Evolutionary conservation across 2,888 invertebrate genomes (phyloP), one percentile per base, ranked within the genome.

Genomic region (Oxytorus armatus): DNA sequence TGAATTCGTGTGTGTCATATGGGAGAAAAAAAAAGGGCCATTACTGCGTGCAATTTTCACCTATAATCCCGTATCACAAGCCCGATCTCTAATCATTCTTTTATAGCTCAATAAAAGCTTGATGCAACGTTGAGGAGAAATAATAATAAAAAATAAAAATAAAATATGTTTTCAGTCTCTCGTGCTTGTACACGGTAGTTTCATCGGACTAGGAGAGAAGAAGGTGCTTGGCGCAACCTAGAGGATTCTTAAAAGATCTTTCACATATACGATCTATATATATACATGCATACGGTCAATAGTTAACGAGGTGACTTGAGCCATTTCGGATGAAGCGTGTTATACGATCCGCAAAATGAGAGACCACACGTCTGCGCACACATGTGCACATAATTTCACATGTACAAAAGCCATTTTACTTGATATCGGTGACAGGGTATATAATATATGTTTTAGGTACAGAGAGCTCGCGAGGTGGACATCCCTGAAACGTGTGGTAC

Each of bases 261-360:
- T 65, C n/a, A n/a, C n/a, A 65, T 36, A 16, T 49, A 14, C 23
- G 10, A 23, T 16, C 5, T 49, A 36, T 18, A 42, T 33, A 44
- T 29, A 42, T 29, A 11, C 21, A 47, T 44, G 47, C 77, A 74
- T 77, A 77, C 29, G 83, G 80, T 77, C 80, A 79, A 75, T 81
- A 69, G 49, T 63, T 21, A 79, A 72, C 44, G 75, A 72, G 77
- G 63, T 63, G 68, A 77, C 68, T 65, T 49, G 68, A 77, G 80
- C 57, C 80, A 47, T 77, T 77, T 73, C 80, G 69, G 55, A 73
- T 51, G 68, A n/a, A 79, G 63, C 63, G 68, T 73, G 74, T 85
- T 85, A 85, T 84, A 85, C 84, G 85, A 85, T 82, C 85, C 55
- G 78, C 69, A 75, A 82, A 83, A 84, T 80, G 84, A 83, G 77